Evolutionary conservation across 2,797 vertebrate genomes (phyloP), one percentile per base, ranked within the genome.

Genomic region (Corythornis leucogaster): DNA sequence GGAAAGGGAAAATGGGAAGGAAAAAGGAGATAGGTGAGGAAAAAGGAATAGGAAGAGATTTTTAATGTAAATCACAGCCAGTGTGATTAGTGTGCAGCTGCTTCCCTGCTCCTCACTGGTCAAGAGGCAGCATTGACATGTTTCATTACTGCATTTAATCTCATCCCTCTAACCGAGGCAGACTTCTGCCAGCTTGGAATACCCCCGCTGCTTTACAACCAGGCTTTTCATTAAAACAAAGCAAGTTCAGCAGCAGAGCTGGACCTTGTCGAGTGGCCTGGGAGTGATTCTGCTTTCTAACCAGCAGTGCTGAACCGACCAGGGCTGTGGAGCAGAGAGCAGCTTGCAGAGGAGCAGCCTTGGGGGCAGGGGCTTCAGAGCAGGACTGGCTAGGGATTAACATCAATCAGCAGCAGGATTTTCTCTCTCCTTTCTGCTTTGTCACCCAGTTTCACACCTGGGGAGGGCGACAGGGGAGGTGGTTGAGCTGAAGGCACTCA

Each of bases 321-420:
- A 5, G 61, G 15, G 22, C 53, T 2, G 0, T 2, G 75, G 67
- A 45, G 58, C 59, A 48, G 55, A 42, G 38, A 31, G 51, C 38
- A 51, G 70, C 74, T 84, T 3, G 0, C 9, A 6, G 18, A 35
- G 55, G 33, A 61, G 45, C 79, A 50, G 89, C 0, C 11, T 1
- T 2, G 5, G 33, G 28, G 8, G 9, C 0, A 2, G 43, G 48
- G 31, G 35, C 15, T 74, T n/a, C 0, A 1, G 64, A 63, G 73
- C 54, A 38, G 46, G 25, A 24, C 28, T 16, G 22, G 17, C 45
- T 3, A 4, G 4, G 30, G 26, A 35, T 14, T 18, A 20, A 38
- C 9, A 5, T 4, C 55, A 14, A 1, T 6, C 31, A 17, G 0
- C 85, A 79, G 30, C 42, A 33, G 38, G 40, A 9, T 67, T 51